These are phyloP conservation scores for Trichogramma dendrolimi DNA, from an alignment of 2,888 invertebrate genomes.

Conservation along the genomic window DNA sequence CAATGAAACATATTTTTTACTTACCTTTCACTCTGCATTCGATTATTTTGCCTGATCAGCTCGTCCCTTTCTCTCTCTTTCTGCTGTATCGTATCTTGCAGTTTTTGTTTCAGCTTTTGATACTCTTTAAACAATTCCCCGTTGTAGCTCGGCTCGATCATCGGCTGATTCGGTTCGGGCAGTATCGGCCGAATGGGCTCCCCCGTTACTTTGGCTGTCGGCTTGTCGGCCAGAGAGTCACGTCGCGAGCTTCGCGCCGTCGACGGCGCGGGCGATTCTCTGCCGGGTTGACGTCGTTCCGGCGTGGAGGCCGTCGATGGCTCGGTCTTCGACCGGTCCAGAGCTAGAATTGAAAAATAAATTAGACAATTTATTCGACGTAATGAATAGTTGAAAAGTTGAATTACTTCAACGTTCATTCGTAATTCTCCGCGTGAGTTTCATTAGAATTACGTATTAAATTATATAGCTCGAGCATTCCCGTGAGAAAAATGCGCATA, in stretches of 20 bases:
- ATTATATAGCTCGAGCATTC: no score
- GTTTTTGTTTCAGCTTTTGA: constrained; percentile 70
- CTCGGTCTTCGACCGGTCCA: constrained; percentile 34
- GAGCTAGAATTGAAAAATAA: no score
- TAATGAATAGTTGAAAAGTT: no score
- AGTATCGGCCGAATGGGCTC: constrained; percentile 39
- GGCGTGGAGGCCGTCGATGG: constrained; percentile 64
- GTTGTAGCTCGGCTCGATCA: constrained; percentile 55
- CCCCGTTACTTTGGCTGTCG: constrained; percentile 40
- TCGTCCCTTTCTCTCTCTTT: constrained; percentile 58
- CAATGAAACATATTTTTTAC: constrained; percentile 30
- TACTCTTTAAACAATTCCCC: constrained; percentile 77
- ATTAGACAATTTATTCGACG: no score
- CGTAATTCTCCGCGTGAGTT: no score
- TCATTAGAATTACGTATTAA: no score
- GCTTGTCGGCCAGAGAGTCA: constrained; percentile 61
- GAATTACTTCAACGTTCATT: no score
- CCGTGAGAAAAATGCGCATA: neutral
- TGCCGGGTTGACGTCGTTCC: constrained; percentile 56
- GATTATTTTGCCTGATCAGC: constrained; percentile 54
- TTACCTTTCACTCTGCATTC: constrained; percentile 54
- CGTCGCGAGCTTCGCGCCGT: constrained; percentile 67
- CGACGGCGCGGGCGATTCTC: constrained; percentile 66
- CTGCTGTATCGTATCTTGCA: constrained; percentile 58
- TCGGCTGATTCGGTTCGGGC: constrained; percentile 35